Evolutionary conservation across 2,888 invertebrate genomes (phyloP).

Genomic region (Dicyrtomina minuta): DNA sequence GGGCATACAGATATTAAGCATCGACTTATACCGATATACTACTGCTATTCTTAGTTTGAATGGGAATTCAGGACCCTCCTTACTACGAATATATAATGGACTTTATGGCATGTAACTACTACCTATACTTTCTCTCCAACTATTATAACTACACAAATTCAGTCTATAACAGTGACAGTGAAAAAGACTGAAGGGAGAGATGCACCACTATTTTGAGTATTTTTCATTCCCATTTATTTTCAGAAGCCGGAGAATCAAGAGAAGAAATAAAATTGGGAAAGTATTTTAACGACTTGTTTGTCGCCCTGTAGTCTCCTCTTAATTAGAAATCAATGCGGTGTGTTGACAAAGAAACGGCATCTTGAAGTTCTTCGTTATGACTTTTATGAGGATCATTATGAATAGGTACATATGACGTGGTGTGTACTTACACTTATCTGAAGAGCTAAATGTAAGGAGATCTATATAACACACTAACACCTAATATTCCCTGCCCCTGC

Average conservation of each 20-base stretch:
- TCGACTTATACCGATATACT: too few species aligned
- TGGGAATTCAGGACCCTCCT: conserved; percentile 18
- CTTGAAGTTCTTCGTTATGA: conserved; percentile 6
- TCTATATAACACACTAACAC: background rate
- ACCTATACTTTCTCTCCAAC: too few species aligned
- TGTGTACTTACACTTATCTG: background rate
- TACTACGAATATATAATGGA: background rate
- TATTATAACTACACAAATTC: too few species aligned
- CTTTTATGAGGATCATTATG: conserved; percentile 11
- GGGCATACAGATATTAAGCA: too few species aligned
- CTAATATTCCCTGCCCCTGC: background rate
- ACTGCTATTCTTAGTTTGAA: too few species aligned
- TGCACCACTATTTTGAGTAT: background rate
- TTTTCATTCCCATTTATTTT: too few species aligned
- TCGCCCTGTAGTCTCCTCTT: conserved; percentile 14
- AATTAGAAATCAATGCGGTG: conserved; percentile 23
- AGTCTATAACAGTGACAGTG: too few species aligned
- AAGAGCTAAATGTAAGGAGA: background rate
- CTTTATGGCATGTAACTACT: too few species aligned
- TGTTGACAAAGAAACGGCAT: conserved; percentile 6
- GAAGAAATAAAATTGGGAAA: conserved; percentile 4
- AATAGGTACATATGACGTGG: background rate
- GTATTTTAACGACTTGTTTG: conserved; percentile 21
- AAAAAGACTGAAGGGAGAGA: background rate
- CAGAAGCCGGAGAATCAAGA: background rate